A percentile compares a stretch with the other conserved stretches of the same genome.
Evolutionary conservation across 2,888 invertebrate species (phyloP).

Genomic region (Pheosia gnoma): DNA sequence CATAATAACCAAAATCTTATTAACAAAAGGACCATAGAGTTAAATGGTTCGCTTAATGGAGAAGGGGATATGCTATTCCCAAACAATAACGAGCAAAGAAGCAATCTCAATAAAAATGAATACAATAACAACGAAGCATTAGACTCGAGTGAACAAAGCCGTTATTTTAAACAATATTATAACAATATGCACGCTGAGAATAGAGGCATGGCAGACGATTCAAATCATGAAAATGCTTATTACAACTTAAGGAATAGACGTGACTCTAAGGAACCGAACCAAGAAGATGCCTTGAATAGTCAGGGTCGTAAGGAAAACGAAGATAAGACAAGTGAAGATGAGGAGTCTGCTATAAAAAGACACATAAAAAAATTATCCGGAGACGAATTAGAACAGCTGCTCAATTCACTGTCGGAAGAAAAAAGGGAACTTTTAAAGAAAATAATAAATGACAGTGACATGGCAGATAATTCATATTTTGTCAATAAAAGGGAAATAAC

Average conservation of each 20-base stretch:
- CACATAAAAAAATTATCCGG: constrained; percentile 70
- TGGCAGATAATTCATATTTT: constrained; percentile 33
- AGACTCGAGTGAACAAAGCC: constrained; percentile 42
- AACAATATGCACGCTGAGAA: constrained; percentile 50
- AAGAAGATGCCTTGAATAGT: constrained; percentile 20
- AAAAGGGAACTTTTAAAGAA: constrained; percentile 68
- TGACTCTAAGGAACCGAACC: constrained; percentile 37
- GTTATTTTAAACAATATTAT: constrained; percentile 48
- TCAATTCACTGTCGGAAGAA: constrained; percentile 69
- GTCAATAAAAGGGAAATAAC: constrained; percentile 76
- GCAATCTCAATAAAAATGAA: constrained; percentile 43
- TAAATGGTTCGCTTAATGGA: constrained; percentile 37
- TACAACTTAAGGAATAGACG: constrained; percentile 59
- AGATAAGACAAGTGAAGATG: constrained; percentile 54
- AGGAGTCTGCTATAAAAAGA: constrained; percentile 68
- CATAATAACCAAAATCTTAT: constrained; percentile 33
- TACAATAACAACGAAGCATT: constrained; percentile 45
- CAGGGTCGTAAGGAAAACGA: constrained; percentile 34
- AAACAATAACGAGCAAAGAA: constrained; percentile 42
- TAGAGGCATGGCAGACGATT: constrained; percentile 43
- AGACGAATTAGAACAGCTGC: constrained; percentile 67
- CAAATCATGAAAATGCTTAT: constrained; percentile 42
- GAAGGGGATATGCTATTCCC: constrained; percentile 54
- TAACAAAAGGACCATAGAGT: constrained; percentile 43
- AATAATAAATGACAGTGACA: constrained; percentile 60